phyloP scores from a whole-genome alignment of 2,113 vertebrate genomes.

The Alethe diademata region DNA sequence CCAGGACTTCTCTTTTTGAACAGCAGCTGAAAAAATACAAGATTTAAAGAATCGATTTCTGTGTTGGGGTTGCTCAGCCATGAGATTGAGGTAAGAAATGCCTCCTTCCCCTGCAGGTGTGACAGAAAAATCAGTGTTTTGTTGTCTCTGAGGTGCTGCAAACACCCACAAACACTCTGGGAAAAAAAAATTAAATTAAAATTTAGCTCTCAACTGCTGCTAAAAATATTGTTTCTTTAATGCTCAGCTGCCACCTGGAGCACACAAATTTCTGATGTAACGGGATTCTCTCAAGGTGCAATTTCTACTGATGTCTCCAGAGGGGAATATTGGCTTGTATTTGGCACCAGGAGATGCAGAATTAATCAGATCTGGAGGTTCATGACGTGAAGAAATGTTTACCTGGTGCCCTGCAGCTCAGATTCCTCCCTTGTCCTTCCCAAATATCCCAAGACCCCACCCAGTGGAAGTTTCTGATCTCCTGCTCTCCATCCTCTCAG shows the following conservation, averaged over 20 bases:
- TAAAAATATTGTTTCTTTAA: not conserved
- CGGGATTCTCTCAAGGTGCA: not conserved
- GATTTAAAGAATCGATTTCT: not conserved
- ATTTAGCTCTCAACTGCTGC: not conserved
- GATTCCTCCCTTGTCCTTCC: not conserved
- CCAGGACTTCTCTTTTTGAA: not conserved
- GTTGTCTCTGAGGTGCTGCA: not conserved
- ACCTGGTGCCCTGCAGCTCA: not conserved
- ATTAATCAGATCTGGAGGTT: not conserved
- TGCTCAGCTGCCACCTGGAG: not conserved
- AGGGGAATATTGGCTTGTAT: not conserved
- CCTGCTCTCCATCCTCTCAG: not conserved
- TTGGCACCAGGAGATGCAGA: not conserved
- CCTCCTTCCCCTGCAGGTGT: not conserved
- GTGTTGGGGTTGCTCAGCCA: not conserved
- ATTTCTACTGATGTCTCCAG: not conserved
- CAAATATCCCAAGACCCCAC: not conserved
- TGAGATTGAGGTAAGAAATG: not conserved
- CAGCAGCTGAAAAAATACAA: not conserved
- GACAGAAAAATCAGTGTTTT: not conserved
- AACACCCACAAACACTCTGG: not conserved
- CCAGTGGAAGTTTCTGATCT: not conserved
- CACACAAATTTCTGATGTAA: not conserved
- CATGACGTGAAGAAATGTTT: fast-evolving
- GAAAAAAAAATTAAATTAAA: not conserved